Evolutionary conservation across 2,797 vertebrate genomes (phyloP), one percentile per base, ranked within the genome.

Genomic region (Oreochromis mossambicus): DNA sequence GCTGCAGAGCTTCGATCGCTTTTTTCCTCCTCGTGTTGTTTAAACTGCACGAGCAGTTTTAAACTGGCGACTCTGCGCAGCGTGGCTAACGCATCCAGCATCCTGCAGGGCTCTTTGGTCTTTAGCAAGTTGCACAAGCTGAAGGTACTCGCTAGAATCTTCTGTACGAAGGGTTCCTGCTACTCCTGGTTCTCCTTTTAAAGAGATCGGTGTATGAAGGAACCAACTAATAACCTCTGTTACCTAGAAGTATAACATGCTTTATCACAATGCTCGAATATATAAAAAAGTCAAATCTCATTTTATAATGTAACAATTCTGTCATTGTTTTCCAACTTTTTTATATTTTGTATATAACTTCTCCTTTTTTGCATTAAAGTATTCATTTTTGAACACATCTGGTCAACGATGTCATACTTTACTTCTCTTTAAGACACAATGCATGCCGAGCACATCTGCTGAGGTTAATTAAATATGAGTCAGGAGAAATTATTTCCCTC

Each of bases 301-400:
- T 89, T 89, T 79, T 87, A 87, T 90, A 81, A 88, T 81, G 78
- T 90, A 82, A 91, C 88, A 87, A 58, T 88, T 86, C 70, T 83
- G 38, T 79, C 81, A 46, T 55, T 87, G 79, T 88, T 91, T 86
- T 86, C 77, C 56, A 78, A 83, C 83, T 80, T 93, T 93, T 73
- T 70, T 43, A 84, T 92, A 94, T 92, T 88, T 87, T 94, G 91
- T 96, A 93, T 94, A 93, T 93, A 95, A 91, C 92, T 90, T 83
- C 43, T 83, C 43, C 82, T 50, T 91, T 93, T 95, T 94, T 93
- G 82, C 93, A 96, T 94, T 97, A 96, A 96, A 96, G 90, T 87
- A 86, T 89, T 79, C 85, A 88, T 91, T 95, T 88, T 54, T 75
- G 94, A 93, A 81, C 26, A 41, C 19, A 1, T 79, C 48, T 85